These are phyloP conservation scores for Florisuga fusca DNA, from an alignment of 2,797 vertebrate genomes.

Conservation along the genomic window DNA sequence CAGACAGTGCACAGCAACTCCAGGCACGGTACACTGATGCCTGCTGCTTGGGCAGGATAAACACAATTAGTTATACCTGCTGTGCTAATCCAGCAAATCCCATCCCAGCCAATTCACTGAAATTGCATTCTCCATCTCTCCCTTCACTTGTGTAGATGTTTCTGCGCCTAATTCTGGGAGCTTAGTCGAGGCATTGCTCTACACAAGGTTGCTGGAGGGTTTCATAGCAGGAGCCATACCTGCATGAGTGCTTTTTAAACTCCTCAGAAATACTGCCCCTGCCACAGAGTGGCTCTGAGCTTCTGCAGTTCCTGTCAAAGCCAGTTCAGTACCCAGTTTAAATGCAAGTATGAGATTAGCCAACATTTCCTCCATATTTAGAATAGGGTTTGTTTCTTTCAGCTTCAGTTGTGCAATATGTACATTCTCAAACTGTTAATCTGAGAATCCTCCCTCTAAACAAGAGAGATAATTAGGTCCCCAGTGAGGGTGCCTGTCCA, in stretches of 20 bases:
- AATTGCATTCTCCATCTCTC: conserved; percentile 41
- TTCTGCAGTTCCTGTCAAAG: conserved; percentile 49
- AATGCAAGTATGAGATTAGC: conserved; percentile 48
- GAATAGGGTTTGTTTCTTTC: background rate
- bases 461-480: background rate
- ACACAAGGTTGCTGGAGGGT: background rate
- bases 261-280: background rate
- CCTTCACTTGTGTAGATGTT: conserved; percentile 4
- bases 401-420: background rate
- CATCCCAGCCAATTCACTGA: conserved; percentile 37
- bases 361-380: background rate
- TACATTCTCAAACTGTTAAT: background rate
- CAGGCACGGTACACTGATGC: conserved; percentile 45
- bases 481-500: background rate
- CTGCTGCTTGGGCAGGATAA: conserved; percentile 55
- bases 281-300: conserved; percentile 20
- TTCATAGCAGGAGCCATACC: conserved; percentile 39
- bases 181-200: conserved; percentile 31
- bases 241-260: conserved; percentile 33
- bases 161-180: conserved; percentile 7
- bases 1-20: conserved; percentile 35
- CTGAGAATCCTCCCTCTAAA: background rate
- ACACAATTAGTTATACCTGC: conserved; percentile 56
- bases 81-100: conserved; percentile 63
- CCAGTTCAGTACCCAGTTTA: conserved; percentile 47